A percentile compares a stretch with the other conserved stretches of the same genome.
Evolutionary conservation across 2,888 invertebrate species (phyloP).

Genomic region (Heteropelma amictum): DNA sequence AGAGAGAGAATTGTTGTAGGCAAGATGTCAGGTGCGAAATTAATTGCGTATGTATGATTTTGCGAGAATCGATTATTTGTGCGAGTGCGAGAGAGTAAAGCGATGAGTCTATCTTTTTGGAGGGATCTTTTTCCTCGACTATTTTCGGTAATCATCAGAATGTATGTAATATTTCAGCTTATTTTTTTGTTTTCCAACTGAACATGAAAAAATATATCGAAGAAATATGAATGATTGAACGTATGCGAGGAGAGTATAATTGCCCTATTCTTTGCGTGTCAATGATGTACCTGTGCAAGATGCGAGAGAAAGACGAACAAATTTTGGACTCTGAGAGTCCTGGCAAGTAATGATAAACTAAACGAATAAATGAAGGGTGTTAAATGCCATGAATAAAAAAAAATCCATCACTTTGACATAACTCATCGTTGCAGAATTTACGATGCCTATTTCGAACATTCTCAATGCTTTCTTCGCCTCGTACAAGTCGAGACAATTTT

Average conservation of each 20-base stretch:
- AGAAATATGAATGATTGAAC: not conserved
- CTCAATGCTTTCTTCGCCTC: no score
- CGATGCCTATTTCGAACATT: no score
- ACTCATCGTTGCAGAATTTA: no score
- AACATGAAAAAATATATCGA: not conserved
- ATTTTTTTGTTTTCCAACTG: not conserved
- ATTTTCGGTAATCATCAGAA: not conserved
- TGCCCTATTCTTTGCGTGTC: conserved; percentile 42
- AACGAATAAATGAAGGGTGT: conserved; percentile 7
- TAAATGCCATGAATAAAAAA: no score
- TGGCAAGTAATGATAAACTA: conserved; percentile 50
- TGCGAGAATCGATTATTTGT: conserved; percentile 32
- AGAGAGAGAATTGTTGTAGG: conserved; percentile 18
- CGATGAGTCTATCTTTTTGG: not conserved
- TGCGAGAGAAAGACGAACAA: conserved; percentile 21
- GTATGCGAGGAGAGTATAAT: conserved; percentile 30
- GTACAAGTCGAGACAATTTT: no score
- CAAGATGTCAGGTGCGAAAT: no score
- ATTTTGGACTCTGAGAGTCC: conserved; percentile 2
- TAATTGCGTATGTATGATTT: conserved; percentile 23
- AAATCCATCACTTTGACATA: no score
- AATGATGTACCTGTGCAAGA: conserved; percentile 60
- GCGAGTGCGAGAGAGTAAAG: not conserved
- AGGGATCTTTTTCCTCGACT: not conserved
- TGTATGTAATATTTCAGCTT: not conserved